phyloP scores from a whole-genome alignment of 2,888 invertebrate genomes.

The Apomyelois bistriatella region DNA sequence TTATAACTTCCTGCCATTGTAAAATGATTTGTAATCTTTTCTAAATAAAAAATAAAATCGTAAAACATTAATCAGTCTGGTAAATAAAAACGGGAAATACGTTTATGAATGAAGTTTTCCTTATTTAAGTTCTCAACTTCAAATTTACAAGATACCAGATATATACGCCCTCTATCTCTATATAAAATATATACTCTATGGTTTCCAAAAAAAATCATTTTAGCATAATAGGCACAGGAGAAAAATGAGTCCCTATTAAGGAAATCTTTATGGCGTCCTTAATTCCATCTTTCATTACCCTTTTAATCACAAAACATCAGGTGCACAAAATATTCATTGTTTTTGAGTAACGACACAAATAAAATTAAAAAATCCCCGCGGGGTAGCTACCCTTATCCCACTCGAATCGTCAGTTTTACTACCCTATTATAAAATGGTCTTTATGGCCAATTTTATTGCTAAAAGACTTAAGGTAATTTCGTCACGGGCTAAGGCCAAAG shows the following conservation, averaged over 20 bases:
- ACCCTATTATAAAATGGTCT: slow-evolving; percentile 78
- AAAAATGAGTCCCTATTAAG: background rate
- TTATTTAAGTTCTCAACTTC: no score
- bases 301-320: slow-evolving; percentile 30
- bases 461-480: slow-evolving; percentile 77
- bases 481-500: slow-evolving; percentile 63
- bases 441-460: slow-evolving; percentile 75
- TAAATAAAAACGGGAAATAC: no score
- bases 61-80: no score
- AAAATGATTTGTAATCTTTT: no score
- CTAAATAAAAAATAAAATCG: no score
- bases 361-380: slow-evolving; percentile 64
- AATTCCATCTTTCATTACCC: slow-evolving; percentile 11
- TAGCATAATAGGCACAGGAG: background rate
- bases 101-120: no score
- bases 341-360: slow-evolving; percentile 54
- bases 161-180: no score
- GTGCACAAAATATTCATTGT: slow-evolving; percentile 48
- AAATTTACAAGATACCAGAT: no score
- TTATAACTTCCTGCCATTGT: no score
- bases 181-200: no score
- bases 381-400: slow-evolving; percentile 42
- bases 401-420: slow-evolving; percentile 62
- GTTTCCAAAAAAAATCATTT: no score
- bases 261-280: background rate